Evolutionary conservation across 2,113 vertebrate genomes (phyloP).

Genomic region (Sphaerodactylus townsendi): DNA sequence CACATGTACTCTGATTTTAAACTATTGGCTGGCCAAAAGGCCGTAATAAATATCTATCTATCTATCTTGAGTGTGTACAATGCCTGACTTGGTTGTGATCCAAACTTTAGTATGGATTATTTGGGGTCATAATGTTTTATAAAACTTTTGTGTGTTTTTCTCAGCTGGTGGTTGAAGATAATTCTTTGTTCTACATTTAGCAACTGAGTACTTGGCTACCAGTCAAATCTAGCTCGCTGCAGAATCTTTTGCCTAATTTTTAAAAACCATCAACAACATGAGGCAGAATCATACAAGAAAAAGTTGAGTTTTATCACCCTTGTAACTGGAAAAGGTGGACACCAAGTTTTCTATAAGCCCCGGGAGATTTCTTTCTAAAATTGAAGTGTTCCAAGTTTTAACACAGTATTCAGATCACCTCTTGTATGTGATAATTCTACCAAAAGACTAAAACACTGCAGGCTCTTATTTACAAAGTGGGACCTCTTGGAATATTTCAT

Average conservation of each 20-base stretch:
- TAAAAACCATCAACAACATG: slow-evolving; percentile 18
- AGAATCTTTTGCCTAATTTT: slow-evolving; percentile 6
- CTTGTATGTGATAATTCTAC: background rate
- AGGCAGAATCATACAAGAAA: slow-evolving; percentile 25
- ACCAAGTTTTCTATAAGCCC: background rate
- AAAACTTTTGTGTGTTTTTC: slow-evolving; percentile 38
- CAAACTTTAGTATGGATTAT: slow-evolving; percentile 33
- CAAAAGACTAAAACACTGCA: background rate
- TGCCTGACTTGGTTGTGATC: background rate
- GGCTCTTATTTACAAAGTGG: background rate
- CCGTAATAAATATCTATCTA: too few relatives aligned
- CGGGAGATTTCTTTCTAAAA: too few relatives aligned
- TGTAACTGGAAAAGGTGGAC: background rate
- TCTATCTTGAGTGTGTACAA: background rate
- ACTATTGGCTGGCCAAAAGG: too few relatives aligned
- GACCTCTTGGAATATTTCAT: background rate
- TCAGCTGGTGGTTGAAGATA: slow-evolving; percentile 39
- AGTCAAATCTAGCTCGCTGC: slow-evolving; percentile 30
- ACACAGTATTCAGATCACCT: background rate
- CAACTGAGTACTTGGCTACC: slow-evolving; percentile 38
- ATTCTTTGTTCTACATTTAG: slow-evolving; percentile 52
- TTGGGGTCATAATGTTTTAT: slow-evolving; percentile 26
- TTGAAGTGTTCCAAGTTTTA: background rate
- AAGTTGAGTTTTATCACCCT: background rate
- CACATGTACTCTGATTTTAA: too few relatives aligned